Percentiles rank a stretch among this genome's conserved stretches.
These are phyloP conservation scores for Riparia riparia DNA, from an alignment of 2,113 vertebrate species.

Conservation along the genomic window DNA sequence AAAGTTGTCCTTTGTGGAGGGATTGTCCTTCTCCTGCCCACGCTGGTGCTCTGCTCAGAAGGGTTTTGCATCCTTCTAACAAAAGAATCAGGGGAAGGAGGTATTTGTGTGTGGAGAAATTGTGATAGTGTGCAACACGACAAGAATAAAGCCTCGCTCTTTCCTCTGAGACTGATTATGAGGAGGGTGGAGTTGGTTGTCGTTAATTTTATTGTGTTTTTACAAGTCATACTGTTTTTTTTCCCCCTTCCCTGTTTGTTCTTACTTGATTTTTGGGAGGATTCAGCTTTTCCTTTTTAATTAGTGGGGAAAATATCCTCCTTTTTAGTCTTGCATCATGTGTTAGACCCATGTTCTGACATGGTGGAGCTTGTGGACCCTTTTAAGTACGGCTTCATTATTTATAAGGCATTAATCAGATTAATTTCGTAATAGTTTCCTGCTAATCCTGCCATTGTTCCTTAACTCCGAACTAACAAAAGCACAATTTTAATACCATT, in stretches of 20 bases:
- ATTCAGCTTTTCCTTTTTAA: constrained; percentile 72
- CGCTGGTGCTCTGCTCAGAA: not conserved
- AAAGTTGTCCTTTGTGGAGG: not conserved
- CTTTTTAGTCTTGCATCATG: constrained; percentile 56
- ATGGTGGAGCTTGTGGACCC: constrained; percentile 71
- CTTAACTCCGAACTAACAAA: constrained; percentile 59
- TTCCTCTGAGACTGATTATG: constrained; percentile 40
- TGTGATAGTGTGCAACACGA: not conserved
- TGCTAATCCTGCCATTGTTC: constrained; percentile 74
- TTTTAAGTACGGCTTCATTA: constrained; percentile 71
- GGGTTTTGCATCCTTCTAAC: not conserved
- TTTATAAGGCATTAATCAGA: constrained; percentile 76
- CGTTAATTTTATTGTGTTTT: constrained; percentile 62
- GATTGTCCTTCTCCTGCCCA: not conserved
- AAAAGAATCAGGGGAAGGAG: not conserved
- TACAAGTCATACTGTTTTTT: not conserved
- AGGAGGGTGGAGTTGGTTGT: constrained; percentile 58
- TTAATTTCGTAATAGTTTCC: constrained; percentile 73
- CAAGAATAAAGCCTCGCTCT: not conserved
- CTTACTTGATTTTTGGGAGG: constrained; percentile 71
- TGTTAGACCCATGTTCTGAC: constrained; percentile 66
- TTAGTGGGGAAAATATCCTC: constrained; percentile 69
- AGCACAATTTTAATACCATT: constrained; percentile 62
- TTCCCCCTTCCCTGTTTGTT: constrained; percentile 59
- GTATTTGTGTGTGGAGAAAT: not conserved